Evolutionary conservation across 2,113 vertebrate species (phyloP), one percentile per base, ranked within the genome.

Genomic region (Pachycephala philippinensis): DNA sequence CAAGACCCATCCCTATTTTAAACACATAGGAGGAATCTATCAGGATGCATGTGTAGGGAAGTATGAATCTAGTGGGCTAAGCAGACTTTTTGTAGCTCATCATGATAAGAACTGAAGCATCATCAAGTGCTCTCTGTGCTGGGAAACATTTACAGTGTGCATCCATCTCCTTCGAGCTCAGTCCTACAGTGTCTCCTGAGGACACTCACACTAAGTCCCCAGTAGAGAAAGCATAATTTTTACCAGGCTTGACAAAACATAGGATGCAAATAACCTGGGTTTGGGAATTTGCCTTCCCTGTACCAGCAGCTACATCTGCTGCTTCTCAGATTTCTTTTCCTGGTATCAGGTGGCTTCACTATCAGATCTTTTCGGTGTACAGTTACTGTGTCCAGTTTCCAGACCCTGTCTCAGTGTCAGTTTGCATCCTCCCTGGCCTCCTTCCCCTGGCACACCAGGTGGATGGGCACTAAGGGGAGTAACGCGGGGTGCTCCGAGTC

Each of bases 401-500:
- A 84, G 20, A 9, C 4, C 22, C 44, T 9, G 28, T 20, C 31
- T 64, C 79, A 1, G 59, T 33, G 56, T 15, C 60, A 17, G 23
- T 4, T 7, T 7, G 31, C 33, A 31, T 22, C 16, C 10, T 10
- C 15, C 24, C 35, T 6, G 50, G 49, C n/a, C 60, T 23, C 50
- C 42, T 27, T 44, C 24, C 14, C 50, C 28, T 3, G 57, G 15
- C 8, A 13, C 52, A 13, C 12, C 37, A 3, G 10, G 1, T 3
- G 12, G 27, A 8, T 4, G 37, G 69, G 52, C 52, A 11, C 17
- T 1, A 4, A 39, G 27, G 31, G 18, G 5, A 15, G 30, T 5
- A 18, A 26, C 1, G 4, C 1, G 10, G 1, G 1, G 3, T 2
- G 47, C 24, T 57, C 11, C 7, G 3, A 1, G 13, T 21, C 65